A percentile compares a stretch with the other conserved stretches of the same genome.
Conservation (phyloP, 1,140 invertebrate species). For the Chymomyza costata region DNA sequence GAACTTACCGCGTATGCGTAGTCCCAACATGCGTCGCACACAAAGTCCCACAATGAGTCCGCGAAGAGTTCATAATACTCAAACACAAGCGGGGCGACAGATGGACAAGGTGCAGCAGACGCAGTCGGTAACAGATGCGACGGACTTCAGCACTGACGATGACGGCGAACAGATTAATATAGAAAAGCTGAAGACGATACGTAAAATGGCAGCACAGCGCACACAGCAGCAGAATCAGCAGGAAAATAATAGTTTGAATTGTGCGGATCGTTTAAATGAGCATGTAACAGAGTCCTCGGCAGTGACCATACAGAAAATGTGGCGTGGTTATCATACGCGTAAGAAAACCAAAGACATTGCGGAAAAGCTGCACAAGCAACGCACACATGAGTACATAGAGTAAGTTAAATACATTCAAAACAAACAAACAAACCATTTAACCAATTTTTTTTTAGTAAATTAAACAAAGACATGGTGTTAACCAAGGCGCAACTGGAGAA, state of each 20-base stretch:
- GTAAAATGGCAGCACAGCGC: constrained; percentile 75
- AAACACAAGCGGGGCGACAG: constrained; percentile 24
- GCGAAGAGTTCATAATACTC: too few relatives aligned
- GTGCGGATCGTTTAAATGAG: constrained; percentile 49
- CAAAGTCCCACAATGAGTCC: constrained; percentile 64
- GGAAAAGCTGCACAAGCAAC: constrained; percentile 85
- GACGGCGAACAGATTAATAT: constrained; percentile 74
- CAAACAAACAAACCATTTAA: too few relatives aligned
- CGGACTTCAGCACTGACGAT: constrained; percentile 63
- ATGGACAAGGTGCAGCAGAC: constrained; percentile 22
- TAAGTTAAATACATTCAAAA: constrained; percentile 73
- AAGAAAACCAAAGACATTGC: constrained; percentile 85
- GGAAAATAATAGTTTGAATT: constrained; percentile 36
- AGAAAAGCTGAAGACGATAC: constrained; percentile 75
- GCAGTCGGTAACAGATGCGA: constrained; percentile 32
- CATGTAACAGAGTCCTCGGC: constrained; percentile 78
- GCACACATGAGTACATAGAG: constrained; percentile 92
- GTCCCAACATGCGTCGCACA: constrained; percentile 59
- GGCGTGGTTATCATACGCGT: constrained; percentile 89
- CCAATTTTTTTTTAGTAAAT: constrained; percentile 82
- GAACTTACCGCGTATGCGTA: constrained; percentile 64
- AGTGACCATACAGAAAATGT: constrained; percentile 89
- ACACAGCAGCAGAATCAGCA: constrained; percentile 35
- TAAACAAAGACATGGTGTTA: constrained; percentile 87
- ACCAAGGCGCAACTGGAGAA: constrained; percentile 89